These are phyloP conservation scores for Saimiri boliviensis DNA, from an alignment of 2,113 vertebrate species.

Conservation along the genomic window DNA sequence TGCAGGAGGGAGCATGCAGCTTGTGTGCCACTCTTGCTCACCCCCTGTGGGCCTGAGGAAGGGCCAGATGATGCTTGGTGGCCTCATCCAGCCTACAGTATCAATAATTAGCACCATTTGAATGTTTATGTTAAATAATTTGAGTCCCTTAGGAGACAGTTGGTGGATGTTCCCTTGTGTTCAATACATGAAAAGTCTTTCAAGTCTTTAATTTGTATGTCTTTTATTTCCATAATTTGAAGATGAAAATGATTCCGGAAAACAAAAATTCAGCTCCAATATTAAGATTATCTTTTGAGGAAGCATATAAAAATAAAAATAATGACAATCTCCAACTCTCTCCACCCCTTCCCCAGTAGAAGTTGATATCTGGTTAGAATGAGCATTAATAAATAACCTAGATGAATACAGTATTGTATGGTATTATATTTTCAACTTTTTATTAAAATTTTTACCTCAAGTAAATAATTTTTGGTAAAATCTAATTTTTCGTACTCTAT, in stretches of 20 bases:
- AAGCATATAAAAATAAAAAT: neutral
- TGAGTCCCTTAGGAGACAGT: neutral
- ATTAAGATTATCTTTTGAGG: constrained; percentile 32
- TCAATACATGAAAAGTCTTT: neutral
- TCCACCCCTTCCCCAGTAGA: neutral
- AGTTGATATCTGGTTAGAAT: constrained; percentile 17
- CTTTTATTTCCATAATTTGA: constrained; percentile 10
- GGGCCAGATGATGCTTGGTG: neutral
- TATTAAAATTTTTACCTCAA: constrained; percentile 37
- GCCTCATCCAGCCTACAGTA: neutral
- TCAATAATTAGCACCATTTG: neutral
- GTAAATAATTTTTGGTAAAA: constrained; percentile 43
- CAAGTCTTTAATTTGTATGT: neutral
- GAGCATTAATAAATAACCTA: neutral
- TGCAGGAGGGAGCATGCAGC: neutral
- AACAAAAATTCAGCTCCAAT: neutral
- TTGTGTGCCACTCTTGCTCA: neutral
- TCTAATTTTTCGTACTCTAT: constrained; percentile 23
- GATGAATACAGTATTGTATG: neutral
- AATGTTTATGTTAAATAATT: constrained; percentile 7
- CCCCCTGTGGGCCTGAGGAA: neutral
- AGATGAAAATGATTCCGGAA: neutral
- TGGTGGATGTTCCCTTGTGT: neutral
- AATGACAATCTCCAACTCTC: neutral
- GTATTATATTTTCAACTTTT: constrained; percentile 45